A percentile compares a stretch with the other conserved stretches of the same genome.
Evolutionary conservation across 2,888 invertebrate species (phyloP).

Genomic region (Homarus gammarus): DNA sequence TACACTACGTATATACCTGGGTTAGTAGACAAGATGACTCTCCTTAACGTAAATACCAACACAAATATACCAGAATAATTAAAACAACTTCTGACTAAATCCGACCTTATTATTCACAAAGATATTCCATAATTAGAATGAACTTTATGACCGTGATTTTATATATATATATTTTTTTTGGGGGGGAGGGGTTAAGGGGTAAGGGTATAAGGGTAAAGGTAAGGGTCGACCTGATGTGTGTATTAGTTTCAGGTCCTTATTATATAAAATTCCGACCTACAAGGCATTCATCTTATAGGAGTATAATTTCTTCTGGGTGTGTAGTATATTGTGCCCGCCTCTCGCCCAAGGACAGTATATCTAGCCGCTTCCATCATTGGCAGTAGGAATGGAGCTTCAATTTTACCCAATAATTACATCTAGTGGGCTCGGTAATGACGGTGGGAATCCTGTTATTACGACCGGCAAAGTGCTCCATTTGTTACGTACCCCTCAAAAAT

Average conservation of each 20-base stretch:
- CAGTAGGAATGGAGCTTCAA: conserved; percentile 10
- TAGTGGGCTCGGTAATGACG: conserved; percentile 31
- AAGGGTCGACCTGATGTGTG: not conserved
- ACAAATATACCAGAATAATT: too few relatives aligned
- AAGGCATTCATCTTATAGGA: conserved; percentile 15
- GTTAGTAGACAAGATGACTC: too few relatives aligned
- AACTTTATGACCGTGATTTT: too few relatives aligned
- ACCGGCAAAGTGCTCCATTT: conserved; percentile 27
- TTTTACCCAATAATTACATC: conserved; percentile 33
- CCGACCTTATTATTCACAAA: too few relatives aligned
- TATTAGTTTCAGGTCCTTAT: not conserved
- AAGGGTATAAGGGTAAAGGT: too few relatives aligned
- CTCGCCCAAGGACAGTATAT: not conserved
- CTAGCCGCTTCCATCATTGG: not conserved
- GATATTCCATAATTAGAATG: too few relatives aligned
- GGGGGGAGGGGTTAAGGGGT: too few relatives aligned
- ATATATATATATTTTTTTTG: not conserved
- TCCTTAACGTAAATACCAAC: too few relatives aligned
- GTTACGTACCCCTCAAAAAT: conserved; percentile 28
- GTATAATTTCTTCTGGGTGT: conserved; percentile 32
- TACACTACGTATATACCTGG: too few relatives aligned
- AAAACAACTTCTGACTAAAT: too few relatives aligned
- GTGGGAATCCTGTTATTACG: conserved; percentile 34
- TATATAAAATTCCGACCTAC: not conserved
- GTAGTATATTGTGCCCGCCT: conserved; percentile 11